phyloP scores from a whole-genome alignment of 2,113 vertebrate genomes.

The Trichomycterus rosablanca region DNA sequence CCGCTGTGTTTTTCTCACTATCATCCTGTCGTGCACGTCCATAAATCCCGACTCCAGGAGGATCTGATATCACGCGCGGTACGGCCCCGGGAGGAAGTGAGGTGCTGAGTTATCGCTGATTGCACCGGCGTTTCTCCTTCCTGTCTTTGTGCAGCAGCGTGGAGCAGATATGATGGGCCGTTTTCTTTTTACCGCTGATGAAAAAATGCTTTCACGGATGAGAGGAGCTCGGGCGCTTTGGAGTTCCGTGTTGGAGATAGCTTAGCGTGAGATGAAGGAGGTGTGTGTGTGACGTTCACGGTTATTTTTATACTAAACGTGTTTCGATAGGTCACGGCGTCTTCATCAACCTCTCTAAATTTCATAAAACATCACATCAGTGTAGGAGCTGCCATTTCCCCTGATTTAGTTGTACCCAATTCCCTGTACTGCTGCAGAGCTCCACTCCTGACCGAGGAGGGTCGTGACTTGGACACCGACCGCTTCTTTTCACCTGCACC shows the following conservation, averaged over 20 bases:
- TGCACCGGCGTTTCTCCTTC: neutral
- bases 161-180: conserved; percentile 9
- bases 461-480: too few relatives aligned
- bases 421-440: too few relatives aligned
- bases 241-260: too few relatives aligned
- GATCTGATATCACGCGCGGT: neutral
- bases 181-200: neutral
- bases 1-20: neutral
- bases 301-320: too few relatives aligned
- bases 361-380: too few relatives aligned
- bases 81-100: conserved; percentile 2
- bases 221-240: neutral
- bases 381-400: too few relatives aligned
- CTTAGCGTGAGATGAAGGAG: too few relatives aligned
- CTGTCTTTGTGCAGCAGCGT: neutral
- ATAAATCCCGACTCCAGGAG: neutral
- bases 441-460: too few relatives aligned
- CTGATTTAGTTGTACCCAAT: too few relatives aligned
- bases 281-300: conserved; percentile 1
- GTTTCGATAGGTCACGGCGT: too few relatives aligned
- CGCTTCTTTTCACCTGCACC: too few relatives aligned
- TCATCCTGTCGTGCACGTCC: neutral
- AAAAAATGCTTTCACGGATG: neutral
- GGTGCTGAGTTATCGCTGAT: conserved; percentile 18
- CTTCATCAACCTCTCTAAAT: too few relatives aligned